Evolutionary conservation across 2,888 invertebrate species (phyloP).

Genomic region (Deilephila porcellus): DNA sequence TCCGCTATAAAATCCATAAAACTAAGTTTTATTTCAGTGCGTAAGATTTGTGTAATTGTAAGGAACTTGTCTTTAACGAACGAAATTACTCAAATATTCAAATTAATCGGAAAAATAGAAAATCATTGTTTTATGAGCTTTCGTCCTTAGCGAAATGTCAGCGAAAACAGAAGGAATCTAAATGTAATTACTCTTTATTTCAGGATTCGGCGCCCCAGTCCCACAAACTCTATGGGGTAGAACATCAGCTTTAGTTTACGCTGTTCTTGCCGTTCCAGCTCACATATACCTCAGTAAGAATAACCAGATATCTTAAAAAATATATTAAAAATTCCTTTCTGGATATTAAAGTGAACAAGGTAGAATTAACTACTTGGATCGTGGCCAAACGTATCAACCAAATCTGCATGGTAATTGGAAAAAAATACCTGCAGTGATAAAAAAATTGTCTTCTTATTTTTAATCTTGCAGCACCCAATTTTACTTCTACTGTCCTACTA

Average conservation of each 20-base stretch:
- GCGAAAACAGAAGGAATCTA: neutral
- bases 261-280: conserved; percentile 87
- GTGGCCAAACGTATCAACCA: conserved; percentile 5
- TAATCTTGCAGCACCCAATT: no score
- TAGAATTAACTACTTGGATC: neutral
- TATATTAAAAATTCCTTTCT: neutral
- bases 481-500: no score
- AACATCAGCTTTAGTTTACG: conserved; percentile 86
- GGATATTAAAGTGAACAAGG: neutral
- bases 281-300: conserved; percentile 86
- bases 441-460: no score
- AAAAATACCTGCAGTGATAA: neutral
- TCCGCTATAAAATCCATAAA: no score
- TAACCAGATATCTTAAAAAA: neutral
- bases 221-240: conserved; percentile 87
- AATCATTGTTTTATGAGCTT: no score
- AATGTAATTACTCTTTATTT: neutral
- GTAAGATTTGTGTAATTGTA: no score
- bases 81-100: no score
- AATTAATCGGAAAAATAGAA: no score
- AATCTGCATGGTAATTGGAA: neutral
- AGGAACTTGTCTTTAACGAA: no score
- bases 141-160: no score
- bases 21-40: no score
- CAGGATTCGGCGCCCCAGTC: conserved; percentile 90